A percentile compares a stretch with the other conserved stretches of the same genome.
Conservation (phyloP, 2,113 vertebrate species). For the Scopus umbretta region DNA sequence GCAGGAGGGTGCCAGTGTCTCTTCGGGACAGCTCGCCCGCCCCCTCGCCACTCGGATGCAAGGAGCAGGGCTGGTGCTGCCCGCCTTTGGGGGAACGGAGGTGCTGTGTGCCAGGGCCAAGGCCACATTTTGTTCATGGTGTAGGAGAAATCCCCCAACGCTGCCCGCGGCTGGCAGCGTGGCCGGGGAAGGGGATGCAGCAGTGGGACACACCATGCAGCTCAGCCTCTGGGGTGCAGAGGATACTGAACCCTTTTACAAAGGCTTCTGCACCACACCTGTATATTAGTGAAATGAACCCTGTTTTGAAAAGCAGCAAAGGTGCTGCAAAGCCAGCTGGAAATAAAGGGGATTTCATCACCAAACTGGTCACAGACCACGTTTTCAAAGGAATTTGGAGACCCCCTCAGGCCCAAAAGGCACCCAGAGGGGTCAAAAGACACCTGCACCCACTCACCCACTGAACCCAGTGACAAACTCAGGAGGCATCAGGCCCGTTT, state of each 20-base stretch:
- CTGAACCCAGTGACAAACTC: neutral
- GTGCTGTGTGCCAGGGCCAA: neutral
- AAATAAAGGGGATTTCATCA: neutral
- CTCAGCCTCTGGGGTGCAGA: neutral
- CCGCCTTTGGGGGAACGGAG: neutral
- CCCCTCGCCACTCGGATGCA: accelerated
- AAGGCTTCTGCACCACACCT: accelerated
- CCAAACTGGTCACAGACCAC: neutral
- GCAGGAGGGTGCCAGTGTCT: neutral
- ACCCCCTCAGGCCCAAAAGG: neutral
- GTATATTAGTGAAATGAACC: neutral
- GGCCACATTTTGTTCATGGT: accelerated
- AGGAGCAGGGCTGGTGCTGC: neutral
- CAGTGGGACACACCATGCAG: neutral
- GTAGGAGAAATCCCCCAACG: neutral
- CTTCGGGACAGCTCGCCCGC: accelerated
- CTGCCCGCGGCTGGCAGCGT: accelerated
- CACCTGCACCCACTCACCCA: accelerated
- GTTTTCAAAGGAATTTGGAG: neutral
- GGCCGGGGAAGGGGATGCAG: neutral
- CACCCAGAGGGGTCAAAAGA: neutral
- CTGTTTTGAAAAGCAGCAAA: neutral
- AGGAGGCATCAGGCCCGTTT: neutral
- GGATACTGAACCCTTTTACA: neutral
- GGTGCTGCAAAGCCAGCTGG: neutral